A percentile compares a stretch with the other conserved stretches of the same genome.
Evolutionary conservation across 2,113 vertebrate species (phyloP).

Genomic region (Chionomys nivalis): DNA sequence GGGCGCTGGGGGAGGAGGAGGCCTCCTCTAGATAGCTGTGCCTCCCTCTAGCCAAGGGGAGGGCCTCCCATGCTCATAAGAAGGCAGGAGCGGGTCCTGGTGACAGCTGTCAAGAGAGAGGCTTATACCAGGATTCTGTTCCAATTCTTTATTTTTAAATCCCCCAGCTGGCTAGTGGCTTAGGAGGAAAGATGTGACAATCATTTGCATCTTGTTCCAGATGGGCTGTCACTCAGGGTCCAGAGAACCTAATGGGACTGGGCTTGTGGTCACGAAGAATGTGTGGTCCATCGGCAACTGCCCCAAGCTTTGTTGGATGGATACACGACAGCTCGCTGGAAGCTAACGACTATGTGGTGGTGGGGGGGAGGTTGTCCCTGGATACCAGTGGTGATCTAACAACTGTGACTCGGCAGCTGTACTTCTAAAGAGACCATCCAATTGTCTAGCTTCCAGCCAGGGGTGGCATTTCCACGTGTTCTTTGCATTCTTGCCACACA

Average conservation of each 20-base stretch:
- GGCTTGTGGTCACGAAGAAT: background rate
- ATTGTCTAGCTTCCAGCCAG: background rate
- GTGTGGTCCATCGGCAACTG: background rate
- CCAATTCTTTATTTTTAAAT: conserved; percentile 78
- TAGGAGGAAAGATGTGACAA: conserved; percentile 64
- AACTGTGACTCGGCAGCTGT: background rate
- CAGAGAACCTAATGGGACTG: conserved; percentile 15
- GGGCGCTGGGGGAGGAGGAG: background rate
- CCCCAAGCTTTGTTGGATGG: background rate
- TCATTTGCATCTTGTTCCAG: conserved; percentile 65
- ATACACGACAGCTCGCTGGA: background rate
- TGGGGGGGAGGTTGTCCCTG: background rate
- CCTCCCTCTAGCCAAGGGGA: background rate
- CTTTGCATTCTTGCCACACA: no score
- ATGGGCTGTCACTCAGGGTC: conserved; percentile 59
- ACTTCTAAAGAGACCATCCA: background rate
- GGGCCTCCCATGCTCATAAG: background rate
- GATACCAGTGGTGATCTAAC: background rate
- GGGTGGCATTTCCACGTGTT: background rate
- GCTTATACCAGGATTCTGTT: conserved; percentile 47
- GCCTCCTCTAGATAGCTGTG: background rate
- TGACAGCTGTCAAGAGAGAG: conserved; percentile 66
- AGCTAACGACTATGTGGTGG: background rate
- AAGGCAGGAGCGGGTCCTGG: background rate
- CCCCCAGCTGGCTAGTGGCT: conserved; percentile 71